Evolutionary conservation across 2,797 vertebrate genomes (phyloP).

Genomic region (Siniperca scherzeri): DNA sequence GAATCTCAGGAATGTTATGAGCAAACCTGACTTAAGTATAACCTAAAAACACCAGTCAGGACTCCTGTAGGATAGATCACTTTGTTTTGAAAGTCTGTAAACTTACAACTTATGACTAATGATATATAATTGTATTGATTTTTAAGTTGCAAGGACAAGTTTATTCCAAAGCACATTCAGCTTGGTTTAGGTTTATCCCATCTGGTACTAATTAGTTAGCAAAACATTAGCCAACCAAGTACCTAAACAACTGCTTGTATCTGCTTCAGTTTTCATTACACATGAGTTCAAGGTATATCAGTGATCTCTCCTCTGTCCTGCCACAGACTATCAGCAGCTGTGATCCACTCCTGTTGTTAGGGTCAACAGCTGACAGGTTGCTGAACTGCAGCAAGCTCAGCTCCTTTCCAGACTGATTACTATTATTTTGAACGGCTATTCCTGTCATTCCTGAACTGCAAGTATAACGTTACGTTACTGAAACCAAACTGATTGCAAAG

Average conservation of each 20-base stretch:
- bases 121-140: neutral
- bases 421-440: neutral
- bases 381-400: conserved; percentile 47
- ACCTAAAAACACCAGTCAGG: neutral
- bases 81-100: neutral
- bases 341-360: conserved; percentile 59
- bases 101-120: neutral
- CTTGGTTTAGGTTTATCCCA: neutral
- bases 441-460: neutral
- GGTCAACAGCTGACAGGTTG: conserved; percentile 60
- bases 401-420: conserved; percentile 12
- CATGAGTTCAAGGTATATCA: neutral
- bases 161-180: neutral
- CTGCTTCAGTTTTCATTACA: neutral
- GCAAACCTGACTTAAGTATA: conserved; percentile 16
- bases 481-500: neutral
- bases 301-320: conserved; percentile 2
- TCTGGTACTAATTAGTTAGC: neutral
- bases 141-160: neutral
- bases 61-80: neutral
- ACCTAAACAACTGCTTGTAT: neutral
- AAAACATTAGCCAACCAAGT: neutral
- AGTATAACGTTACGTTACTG: neutral
- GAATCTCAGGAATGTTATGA: conserved; percentile 66
- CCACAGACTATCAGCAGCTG: conserved; percentile 29